These are phyloP conservation scores for Thaleichthys pacificus DNA, from an alignment of 2,797 vertebrate genomes.

Conservation along the genomic window DNA sequence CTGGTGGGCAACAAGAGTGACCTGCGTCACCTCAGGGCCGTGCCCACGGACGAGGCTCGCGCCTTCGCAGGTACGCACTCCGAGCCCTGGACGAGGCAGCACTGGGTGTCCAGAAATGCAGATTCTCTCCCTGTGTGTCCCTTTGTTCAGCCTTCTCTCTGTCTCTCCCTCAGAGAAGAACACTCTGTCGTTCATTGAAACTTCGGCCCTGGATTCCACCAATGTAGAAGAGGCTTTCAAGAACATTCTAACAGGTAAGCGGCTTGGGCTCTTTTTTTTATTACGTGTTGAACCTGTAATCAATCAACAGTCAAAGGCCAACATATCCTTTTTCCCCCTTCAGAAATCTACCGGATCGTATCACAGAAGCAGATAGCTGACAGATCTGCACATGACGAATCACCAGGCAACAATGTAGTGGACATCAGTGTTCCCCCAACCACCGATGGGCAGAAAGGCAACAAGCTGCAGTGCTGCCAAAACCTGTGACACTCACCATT, in stretches of 20 bases:
- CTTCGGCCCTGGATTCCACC: constrained; percentile 95
- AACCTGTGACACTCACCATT: constrained; percentile 83
- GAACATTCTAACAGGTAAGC: constrained; percentile 93
- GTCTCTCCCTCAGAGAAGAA: constrained; percentile 86
- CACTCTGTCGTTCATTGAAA: constrained; percentile 96
- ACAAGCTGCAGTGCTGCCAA: constrained; percentile 97
- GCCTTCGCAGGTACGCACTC: constrained; percentile 84
- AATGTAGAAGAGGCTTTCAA: constrained; percentile 98
- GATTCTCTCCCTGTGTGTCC: background rate
- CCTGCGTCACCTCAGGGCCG: constrained; percentile 90
- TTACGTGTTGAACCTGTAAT: too few species aligned
- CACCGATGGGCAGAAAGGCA: constrained; percentile 91
- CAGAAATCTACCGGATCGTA: constrained; percentile 97
- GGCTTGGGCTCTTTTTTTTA: background rate
- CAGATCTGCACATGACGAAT: constrained; percentile 91
- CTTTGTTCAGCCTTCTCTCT: constrained; percentile 4
- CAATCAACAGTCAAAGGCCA: too few species aligned
- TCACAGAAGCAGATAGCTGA: constrained; percentile 98
- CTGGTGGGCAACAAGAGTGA: constrained; percentile 97
- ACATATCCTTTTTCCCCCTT: background rate
- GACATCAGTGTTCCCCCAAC: constrained; percentile 97
- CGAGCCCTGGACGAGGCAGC: background rate
- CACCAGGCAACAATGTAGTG: constrained; percentile 92
- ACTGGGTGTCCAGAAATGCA: background rate
- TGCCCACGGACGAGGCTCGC: constrained; percentile 92